phyloP scores from a whole-genome alignment of 2,888 invertebrate species.

The Tholera decimalis region DNA sequence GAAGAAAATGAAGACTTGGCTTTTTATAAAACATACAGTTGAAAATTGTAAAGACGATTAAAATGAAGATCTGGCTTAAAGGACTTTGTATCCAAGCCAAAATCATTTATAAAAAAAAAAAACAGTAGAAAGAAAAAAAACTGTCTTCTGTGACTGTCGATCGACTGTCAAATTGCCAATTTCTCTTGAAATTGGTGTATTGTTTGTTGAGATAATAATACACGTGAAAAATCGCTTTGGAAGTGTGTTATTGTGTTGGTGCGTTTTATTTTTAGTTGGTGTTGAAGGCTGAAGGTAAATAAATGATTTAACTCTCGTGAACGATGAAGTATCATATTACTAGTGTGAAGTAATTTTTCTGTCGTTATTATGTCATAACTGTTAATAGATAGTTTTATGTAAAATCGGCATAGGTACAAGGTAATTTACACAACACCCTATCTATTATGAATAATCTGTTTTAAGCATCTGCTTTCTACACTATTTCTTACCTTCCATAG shows the following conservation, averaged over 20 bases:
- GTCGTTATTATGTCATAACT: slow-evolving; percentile 89
- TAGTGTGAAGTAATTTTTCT: slow-evolving; percentile 82
- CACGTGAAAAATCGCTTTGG: slow-evolving; percentile 54
- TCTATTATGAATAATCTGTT: background rate
- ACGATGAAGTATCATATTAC: slow-evolving; percentile 82
- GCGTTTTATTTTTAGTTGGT: slow-evolving; percentile 44
- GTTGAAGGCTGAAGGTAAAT: slow-evolving; percentile 58
- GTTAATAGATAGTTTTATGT: slow-evolving; percentile 79
- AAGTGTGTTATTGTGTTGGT: slow-evolving; percentile 32
- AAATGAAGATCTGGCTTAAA: too few relatives aligned
- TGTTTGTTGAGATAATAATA: slow-evolving; percentile 58
- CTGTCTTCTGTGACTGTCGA: background rate
- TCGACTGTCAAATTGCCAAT: slow-evolving; percentile 7
- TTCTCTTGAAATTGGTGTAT: slow-evolving; percentile 31
- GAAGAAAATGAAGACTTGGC: too few relatives aligned
- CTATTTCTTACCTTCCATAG: background rate
- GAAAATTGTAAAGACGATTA: too few relatives aligned
- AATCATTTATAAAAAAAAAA: too few relatives aligned
- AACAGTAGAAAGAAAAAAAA: background rate
- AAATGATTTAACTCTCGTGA: slow-evolving; percentile 41
- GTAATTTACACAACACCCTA: slow-evolving; percentile 35
- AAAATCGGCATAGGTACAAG: slow-evolving; percentile 38
- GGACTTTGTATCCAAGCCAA: too few relatives aligned
- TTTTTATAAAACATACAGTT: too few relatives aligned
- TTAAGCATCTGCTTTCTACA: background rate